Evolutionary conservation across 30 jellyfish, hydroid and myxozoan species (phyloP).

Genomic region (Sanderia malayensis): DNA sequence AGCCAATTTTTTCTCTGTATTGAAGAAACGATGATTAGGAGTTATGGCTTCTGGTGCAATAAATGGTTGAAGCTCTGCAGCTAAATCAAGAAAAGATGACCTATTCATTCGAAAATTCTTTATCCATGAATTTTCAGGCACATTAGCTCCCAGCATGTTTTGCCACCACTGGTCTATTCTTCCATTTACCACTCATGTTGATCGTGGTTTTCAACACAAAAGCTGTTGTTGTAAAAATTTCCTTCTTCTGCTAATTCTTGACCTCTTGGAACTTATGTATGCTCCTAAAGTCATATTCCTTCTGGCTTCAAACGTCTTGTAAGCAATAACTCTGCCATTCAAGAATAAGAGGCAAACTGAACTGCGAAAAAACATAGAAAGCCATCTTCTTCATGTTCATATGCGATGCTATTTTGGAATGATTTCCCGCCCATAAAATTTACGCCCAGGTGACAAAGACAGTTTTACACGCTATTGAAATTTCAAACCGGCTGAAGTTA

Average conservation of each 20-base stretch:
- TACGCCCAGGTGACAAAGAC: no score
- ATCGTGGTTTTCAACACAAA: background rate
- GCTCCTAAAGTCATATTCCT: background rate
- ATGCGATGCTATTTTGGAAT: no score
- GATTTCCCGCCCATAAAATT: no score
- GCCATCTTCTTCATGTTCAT: no score
- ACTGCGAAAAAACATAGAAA: no score
- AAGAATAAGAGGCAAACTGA: no score
- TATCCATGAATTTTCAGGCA: background rate
- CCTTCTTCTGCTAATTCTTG: conserved; percentile 2
- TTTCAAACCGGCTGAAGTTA: no score
- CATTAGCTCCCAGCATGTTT: background rate
- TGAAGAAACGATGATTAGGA: no score
- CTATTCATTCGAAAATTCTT: background rate
- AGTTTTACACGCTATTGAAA: no score
- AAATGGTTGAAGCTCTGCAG: background rate
- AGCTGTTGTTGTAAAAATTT: conserved; percentile 6
- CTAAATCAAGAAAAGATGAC: background rate
- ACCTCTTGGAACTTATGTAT: background rate
- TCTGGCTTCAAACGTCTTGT: background rate
- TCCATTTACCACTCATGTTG: background rate
- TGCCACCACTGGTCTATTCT: background rate
- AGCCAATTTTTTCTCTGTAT: no score
- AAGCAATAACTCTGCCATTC: background rate
- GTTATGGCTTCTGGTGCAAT: background rate